Evolutionary conservation across 2,888 invertebrate species (phyloP).

Genomic region (Cataglyphis cursor): DNA sequence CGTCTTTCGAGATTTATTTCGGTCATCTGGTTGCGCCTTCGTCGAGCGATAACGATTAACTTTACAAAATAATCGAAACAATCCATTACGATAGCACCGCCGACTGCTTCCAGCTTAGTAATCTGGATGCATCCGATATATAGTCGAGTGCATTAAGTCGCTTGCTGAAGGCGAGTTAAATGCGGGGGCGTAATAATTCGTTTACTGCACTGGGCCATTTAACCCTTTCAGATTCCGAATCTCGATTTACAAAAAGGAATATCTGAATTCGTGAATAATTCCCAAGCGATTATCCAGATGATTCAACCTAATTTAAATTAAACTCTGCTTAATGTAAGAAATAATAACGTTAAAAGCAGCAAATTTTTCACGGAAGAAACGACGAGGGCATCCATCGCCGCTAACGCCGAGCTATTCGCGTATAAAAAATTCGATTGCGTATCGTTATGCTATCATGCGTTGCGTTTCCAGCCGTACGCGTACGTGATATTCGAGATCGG

Average conservation of each 20-base stretch:
- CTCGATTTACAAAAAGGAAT: slow-evolving; percentile 7
- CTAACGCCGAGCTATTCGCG: neutral
- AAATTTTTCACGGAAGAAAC: neutral
- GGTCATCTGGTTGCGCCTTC: slow-evolving; percentile 26
- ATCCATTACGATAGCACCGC: slow-evolving; percentile 30
- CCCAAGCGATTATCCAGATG: neutral
- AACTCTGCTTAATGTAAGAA: neutral
- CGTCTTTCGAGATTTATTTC: slow-evolving; percentile 64
- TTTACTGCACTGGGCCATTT: slow-evolving; percentile 26
- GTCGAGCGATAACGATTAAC: slow-evolving; percentile 39
- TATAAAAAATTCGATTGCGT: neutral
- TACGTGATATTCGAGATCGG: slow-evolving; percentile 12
- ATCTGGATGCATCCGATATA: slow-evolving; percentile 32
- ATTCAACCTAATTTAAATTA: slow-evolving; percentile 17
- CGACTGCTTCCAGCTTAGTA: slow-evolving; percentile 19
- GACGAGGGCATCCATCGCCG: neutral
- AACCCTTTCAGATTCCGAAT: slow-evolving; percentile 26
- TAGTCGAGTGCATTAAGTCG: slow-evolving; percentile 43
- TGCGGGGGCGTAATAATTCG: slow-evolving; percentile 40
- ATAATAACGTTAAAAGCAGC: neutral
- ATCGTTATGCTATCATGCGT: neutral
- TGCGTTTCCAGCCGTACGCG: slow-evolving; percentile 1
- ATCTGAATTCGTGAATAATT: neutral
- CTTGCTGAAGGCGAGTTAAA: slow-evolving; percentile 33
- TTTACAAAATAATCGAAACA: slow-evolving; percentile 51